Conservation (phyloP, 1,140 invertebrate species). For the Euwallacea similis region DNA sequence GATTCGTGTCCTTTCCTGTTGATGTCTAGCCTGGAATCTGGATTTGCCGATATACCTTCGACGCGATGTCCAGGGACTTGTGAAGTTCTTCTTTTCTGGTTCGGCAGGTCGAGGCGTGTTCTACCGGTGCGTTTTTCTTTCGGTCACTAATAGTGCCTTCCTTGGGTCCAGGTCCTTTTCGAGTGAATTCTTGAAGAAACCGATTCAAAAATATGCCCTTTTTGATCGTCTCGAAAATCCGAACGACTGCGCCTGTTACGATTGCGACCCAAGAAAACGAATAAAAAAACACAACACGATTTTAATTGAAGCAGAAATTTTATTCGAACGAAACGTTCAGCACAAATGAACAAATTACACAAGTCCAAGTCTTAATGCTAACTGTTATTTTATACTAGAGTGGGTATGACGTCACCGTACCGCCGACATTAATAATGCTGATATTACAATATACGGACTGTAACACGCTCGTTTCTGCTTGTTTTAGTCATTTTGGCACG, state of each 20-base stretch:
- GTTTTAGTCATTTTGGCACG: too few species aligned
- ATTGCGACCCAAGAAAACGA: slow-evolving; percentile 19
- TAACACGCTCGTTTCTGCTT: too few species aligned
- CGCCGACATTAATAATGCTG: too few species aligned
- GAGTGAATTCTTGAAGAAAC: neutral
- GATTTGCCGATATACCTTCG: neutral
- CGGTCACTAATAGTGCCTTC: neutral
- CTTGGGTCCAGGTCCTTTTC: neutral
- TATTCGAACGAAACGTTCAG: too few species aligned
- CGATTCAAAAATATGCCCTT: slow-evolving; percentile 1
- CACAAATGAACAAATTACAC: too few species aligned
- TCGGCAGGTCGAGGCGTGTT: neutral
- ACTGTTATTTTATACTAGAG: too few species aligned
- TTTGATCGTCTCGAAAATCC: slow-evolving; percentile 12
- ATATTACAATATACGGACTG: too few species aligned
- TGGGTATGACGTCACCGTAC: too few species aligned
- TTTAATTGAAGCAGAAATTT: too few species aligned
- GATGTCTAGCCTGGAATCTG: neutral
- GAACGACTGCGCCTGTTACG: slow-evolving; percentile 50
- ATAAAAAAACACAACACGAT: too few species aligned
- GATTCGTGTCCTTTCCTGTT: neutral
- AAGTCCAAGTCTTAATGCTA: too few species aligned
- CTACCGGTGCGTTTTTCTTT: neutral
- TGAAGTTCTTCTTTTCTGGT: neutral
- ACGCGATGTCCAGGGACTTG: neutral